Conservation (phyloP, 2,113 vertebrate species). For the Chloropsis cyanopogon region DNA sequence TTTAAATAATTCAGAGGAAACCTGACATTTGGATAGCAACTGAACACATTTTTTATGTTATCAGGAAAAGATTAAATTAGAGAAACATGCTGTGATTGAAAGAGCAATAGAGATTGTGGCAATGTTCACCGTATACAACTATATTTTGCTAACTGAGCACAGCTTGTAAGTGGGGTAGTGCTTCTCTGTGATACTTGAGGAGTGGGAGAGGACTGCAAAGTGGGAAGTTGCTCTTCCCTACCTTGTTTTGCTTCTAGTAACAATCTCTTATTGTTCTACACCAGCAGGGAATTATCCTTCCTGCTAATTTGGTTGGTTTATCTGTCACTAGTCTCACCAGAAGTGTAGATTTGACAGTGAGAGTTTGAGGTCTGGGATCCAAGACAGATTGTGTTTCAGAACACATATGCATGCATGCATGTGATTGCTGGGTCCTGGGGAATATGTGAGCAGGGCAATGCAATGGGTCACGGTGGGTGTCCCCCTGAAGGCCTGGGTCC, state of each 20-base stretch:
- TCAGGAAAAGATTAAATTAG: slow-evolving; percentile 25
- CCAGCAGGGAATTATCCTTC: neutral
- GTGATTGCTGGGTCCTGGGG: neutral
- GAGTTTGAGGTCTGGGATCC: neutral
- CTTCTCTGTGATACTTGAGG: neutral
- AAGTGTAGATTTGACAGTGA: neutral
- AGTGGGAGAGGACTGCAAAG: neutral
- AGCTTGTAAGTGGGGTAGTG: neutral
- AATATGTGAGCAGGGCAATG: neutral
- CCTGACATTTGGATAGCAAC: neutral
- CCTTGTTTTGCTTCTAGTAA: neutral
- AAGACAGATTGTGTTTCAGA: neutral
- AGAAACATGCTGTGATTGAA: slow-evolving; percentile 2
- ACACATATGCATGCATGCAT: too few species aligned
- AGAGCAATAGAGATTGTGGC: neutral
- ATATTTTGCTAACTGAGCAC: neutral
- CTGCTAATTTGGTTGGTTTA: neutral
- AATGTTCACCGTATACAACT: neutral
- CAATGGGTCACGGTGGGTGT: neutral
- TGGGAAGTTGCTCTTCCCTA: neutral
- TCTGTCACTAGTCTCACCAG: neutral
- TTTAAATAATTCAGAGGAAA: slow-evolving; percentile 41
- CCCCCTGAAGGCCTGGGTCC: neutral
- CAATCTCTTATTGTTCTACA: neutral
- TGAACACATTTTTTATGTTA: slow-evolving; percentile 1